Conservation (phyloP, 2,888 invertebrate species). For the Scaptomyza flava region DNA sequence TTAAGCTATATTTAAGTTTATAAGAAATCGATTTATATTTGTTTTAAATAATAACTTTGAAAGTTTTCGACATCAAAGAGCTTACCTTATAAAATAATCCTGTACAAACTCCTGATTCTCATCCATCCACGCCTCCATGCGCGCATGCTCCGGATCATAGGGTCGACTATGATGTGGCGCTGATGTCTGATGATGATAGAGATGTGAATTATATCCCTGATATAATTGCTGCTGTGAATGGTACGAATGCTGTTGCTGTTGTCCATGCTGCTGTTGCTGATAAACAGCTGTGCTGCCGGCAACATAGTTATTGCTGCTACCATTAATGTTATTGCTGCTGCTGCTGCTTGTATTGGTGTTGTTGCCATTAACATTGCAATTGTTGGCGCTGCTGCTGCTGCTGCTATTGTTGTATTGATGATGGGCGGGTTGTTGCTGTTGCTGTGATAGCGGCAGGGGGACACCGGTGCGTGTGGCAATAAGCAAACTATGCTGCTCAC, state of each 20-base stretch:
- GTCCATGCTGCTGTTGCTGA: slow-evolving; percentile 43
- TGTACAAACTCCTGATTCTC: slow-evolving; percentile 98
- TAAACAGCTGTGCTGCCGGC: slow-evolving; percentile 70
- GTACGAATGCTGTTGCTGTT: slow-evolving; percentile 46
- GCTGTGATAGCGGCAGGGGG: slow-evolving; percentile 83
- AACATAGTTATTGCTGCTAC: slow-evolving; percentile 35
- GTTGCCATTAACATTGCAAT: slow-evolving; percentile 18
- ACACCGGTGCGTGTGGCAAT: slow-evolving; percentile 85
- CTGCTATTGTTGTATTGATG: slow-evolving; percentile 56
- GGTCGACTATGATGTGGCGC: slow-evolving; percentile 83
- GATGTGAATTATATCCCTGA: slow-evolving; percentile 57
- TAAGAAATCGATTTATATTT: not conserved
- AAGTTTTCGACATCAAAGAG: too few species aligned
- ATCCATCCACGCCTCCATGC: slow-evolving; percentile 98
- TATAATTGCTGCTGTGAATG: slow-evolving; percentile 54
- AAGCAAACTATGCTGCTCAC: slow-evolving; percentile 86
- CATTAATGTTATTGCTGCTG: slow-evolving; percentile 26
- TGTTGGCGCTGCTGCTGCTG: slow-evolving; percentile 23
- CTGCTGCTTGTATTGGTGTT: slow-evolving; percentile 18
- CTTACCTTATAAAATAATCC: slow-evolving; percentile 96
- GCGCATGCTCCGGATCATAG: slow-evolving; percentile 94
- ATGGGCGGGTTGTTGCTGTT: slow-evolving; percentile 70
- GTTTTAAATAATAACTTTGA: too few species aligned
- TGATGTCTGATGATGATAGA: slow-evolving; percentile 55
- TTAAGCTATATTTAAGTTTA: slow-evolving; percentile 4